Percentiles rank a stretch among this genome's conserved stretches.
phyloP scores from a whole-genome alignment of 2,888 invertebrate species.

The Saturnia pavonia region DNA sequence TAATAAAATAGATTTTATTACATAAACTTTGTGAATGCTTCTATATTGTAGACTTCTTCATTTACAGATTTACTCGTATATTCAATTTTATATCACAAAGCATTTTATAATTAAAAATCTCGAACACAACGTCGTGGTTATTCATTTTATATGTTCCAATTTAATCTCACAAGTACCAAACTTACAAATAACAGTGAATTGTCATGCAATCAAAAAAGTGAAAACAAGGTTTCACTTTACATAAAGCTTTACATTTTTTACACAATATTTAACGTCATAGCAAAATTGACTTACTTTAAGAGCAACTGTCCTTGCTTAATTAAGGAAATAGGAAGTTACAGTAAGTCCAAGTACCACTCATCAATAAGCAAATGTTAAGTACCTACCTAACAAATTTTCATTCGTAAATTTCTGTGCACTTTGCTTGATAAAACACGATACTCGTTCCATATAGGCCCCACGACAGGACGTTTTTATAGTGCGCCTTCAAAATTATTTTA shows the following conservation, averaged over 20 bases:
- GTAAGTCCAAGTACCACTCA: background rate
- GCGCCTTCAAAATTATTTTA: too few relatives aligned
- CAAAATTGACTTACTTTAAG: slow-evolving; percentile 2
- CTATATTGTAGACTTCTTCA: too few relatives aligned
- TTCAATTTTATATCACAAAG: background rate
- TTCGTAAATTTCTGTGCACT: background rate
- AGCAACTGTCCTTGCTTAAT: background rate
- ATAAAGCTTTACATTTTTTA: slow-evolving; percentile 30
- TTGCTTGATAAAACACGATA: background rate
- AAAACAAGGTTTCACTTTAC: slow-evolving; percentile 66
- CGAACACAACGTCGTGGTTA: background rate
- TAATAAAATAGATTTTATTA: too few relatives aligned
- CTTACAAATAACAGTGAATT: slow-evolving; percentile 44
- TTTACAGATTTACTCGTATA: background rate
- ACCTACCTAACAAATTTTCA: background rate
- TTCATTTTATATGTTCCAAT: slow-evolving; percentile 17
- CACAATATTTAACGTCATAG: slow-evolving; percentile 13
- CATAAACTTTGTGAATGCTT: too few relatives aligned
- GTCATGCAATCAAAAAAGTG: slow-evolving; percentile 73
- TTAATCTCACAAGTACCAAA: slow-evolving; percentile 12
- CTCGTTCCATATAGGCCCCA: background rate
- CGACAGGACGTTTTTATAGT: too few relatives aligned
- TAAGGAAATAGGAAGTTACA: background rate
- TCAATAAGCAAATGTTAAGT: background rate
- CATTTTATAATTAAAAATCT: slow-evolving; percentile 1